Evolutionary conservation across 1,140 invertebrate species (phyloP).

Genomic region (Drosophila takahashii): DNA sequence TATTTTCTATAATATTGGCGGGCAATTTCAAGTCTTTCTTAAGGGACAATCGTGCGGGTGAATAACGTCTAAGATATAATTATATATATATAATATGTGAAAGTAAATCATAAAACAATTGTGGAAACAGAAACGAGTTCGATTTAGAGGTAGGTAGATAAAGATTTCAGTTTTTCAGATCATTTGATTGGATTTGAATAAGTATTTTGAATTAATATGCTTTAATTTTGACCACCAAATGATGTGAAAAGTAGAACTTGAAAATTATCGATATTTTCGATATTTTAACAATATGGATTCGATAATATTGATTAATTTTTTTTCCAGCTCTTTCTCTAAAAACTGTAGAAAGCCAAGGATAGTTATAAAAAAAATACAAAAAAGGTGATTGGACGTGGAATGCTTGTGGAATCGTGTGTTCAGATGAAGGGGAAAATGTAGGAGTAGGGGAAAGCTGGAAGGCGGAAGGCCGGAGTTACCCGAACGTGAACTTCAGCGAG

Average conservation of each 20-base stretch:
- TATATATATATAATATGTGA: slow-evolving; percentile 39
- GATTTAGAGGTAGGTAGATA: slow-evolving; percentile 14
- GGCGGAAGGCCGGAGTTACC: slow-evolving; percentile 87
- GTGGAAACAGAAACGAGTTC: slow-evolving; percentile 5
- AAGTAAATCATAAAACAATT: slow-evolving; percentile 59
- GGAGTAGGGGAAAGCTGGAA: background rate
- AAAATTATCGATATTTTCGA: too few species aligned
- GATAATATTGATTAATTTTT: too few species aligned
- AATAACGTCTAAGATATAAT: slow-evolving; percentile 89
- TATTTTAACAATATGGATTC: too few species aligned
- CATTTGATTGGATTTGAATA: background rate
- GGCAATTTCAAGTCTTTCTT: slow-evolving; percentile 90
- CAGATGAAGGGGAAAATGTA: slow-evolving; percentile 17
- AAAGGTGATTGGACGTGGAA: slow-evolving; percentile 12
- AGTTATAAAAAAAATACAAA: background rate
- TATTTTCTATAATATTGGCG: slow-evolving; percentile 90
- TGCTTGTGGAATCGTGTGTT: slow-evolving; percentile 13
- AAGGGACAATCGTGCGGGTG: slow-evolving; percentile 90
- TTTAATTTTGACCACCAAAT: background rate
- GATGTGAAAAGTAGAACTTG: too few species aligned
- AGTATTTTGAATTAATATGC: background rate
- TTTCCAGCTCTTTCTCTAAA: too few species aligned
- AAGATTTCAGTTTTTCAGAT: background rate
- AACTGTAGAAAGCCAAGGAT: background rate
- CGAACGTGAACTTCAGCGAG: slow-evolving; percentile 92